Base-by-base conservation (phyloP, 2,888 invertebrate genomes). In the Chouioia cunea region DNA sequence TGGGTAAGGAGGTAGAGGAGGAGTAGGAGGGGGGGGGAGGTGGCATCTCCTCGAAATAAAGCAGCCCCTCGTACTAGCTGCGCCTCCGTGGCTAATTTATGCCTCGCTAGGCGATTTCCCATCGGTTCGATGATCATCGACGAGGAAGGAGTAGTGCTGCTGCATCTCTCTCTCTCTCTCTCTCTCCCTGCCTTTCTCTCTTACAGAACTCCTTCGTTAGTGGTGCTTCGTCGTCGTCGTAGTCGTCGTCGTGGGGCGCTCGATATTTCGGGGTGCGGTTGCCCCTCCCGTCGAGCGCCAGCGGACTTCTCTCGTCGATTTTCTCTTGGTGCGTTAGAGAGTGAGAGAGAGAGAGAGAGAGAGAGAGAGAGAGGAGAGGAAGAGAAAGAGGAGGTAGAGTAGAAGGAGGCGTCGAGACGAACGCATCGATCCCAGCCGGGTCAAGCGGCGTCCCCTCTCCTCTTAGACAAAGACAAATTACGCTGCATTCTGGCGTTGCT, bases 361-460 rank as follows among this genome's bases (percentile, higher is more conserved):
- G 23, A n/a, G 62, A 54, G 62, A 23, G 58, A 58, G 47, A 65
- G 65, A 69, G 56, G 65, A 65, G 63, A 57, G 54, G 53, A 53
- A 20, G 65, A 66, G 54, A 50, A 56, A 22, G 48, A 57, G 20
- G 44, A 50, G 67, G 72, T 67, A 71, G 73, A 75, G 75, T 68
- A 65, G 66, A 63, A 18, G 46, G 22, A 50, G 20, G 57, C 22
- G 54, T 47, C 70, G 62, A 85, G 85, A 85, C 84, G 85, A 85
- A 85, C 84, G 85, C 85, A 85, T 85, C 85, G 85, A 85, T 85
- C 85, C 85, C 84, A 83, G 85, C 84, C 85, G 83, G 85, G 85
- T 85, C 85, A 85, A 85, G 85, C 85, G 84, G 85, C 83, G 84
- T 83, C 80, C 80, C 81, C 80, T 79, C 78, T 78, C 77, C 66